Percentiles rank a stretch among this genome's conserved stretches.
Conservation (phyloP, 2,113 vertebrate species). For the Columbina picui region DNA sequence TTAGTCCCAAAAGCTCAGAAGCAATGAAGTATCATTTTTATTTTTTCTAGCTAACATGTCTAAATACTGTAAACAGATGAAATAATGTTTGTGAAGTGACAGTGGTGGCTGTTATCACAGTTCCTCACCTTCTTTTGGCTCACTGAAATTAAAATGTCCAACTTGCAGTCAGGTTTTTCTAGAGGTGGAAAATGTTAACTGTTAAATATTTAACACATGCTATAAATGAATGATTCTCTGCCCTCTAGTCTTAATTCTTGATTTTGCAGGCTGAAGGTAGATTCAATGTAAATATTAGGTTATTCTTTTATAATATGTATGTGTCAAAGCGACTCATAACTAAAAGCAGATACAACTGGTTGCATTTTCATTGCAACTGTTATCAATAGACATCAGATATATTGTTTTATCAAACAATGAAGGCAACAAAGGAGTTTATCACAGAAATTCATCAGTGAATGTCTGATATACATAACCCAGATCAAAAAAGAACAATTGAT, state of each 20-base stretch:
- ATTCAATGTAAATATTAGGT: not conserved
- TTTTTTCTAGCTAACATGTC: not conserved
- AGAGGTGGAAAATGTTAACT: not conserved
- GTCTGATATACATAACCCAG: not conserved
- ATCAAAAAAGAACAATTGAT: not conserved
- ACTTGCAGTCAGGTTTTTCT: conserved; percentile 24
- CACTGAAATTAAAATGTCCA: not conserved
- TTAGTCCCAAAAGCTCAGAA: not conserved
- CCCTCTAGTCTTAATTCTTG: conserved; percentile 1
- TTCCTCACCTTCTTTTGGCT: not conserved
- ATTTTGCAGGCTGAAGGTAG: conserved; percentile 13
- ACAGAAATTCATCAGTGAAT: not conserved
- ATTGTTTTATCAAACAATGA: not conserved
- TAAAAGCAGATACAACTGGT: not conserved
- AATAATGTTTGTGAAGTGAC: not conserved
- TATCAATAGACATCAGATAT: not conserved
- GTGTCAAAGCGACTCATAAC: not conserved
- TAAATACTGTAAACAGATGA: not conserved
- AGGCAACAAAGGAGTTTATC: not conserved
- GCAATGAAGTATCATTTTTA: not conserved
- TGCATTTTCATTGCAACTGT: not conserved
- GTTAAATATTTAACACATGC: not conserved
- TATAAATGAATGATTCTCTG: not conserved
- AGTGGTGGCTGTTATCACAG: not conserved
- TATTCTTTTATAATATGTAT: not conserved